Conservation (phyloP, 2,113 vertebrate species). For the Hemiprocne comata region DNA sequence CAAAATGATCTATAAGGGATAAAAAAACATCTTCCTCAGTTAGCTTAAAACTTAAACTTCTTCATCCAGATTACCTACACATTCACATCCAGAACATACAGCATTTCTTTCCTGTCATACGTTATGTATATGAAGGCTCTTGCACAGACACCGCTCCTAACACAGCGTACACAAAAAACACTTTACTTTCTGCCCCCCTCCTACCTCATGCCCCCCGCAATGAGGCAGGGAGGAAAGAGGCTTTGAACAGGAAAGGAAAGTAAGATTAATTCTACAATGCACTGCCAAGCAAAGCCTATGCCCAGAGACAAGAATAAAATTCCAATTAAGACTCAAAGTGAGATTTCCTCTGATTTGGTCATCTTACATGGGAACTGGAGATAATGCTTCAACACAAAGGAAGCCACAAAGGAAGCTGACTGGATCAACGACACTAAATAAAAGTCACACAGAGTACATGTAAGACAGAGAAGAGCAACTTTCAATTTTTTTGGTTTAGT, state of each 20-base stretch:
- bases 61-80: background rate
- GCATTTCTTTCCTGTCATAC: background rate
- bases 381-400: background rate
- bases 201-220: background rate
- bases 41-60: background rate
- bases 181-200: rapidly evolving
- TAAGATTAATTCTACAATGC: background rate
- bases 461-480: background rate
- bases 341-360: background rate
- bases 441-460: background rate
- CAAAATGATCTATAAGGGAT: background rate
- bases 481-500: rapidly evolving
- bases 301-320: background rate
- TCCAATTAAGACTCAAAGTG: background rate
- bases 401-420: background rate
- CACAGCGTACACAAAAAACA: background rate
- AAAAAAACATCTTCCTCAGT: background rate
- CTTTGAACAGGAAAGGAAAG: background rate
- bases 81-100: background rate
- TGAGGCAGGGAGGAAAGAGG: background rate
- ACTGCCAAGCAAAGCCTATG: background rate
- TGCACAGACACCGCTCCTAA: background rate
- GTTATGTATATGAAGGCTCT: background rate
- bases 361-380: background rate
- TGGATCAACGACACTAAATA: background rate